Evolutionary conservation across 1,140 invertebrate species (phyloP), one percentile per base, ranked within the genome.

Genomic region (Pogonomyrmex barbatus): DNA sequence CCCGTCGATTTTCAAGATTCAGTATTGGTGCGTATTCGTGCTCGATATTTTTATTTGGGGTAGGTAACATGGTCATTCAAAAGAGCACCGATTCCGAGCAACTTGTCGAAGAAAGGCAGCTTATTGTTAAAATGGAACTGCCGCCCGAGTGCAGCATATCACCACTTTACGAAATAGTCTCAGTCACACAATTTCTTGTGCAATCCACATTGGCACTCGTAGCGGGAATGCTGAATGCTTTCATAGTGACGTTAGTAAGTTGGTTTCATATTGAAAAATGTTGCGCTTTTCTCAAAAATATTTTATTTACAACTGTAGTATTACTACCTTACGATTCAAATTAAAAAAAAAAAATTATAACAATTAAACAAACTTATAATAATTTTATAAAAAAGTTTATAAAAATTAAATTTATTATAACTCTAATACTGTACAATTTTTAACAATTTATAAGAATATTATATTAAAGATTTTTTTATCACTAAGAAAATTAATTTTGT

Each of bases 61-160:
- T 1, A 17, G 6, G 39, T 75, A 39, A 45, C 33, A 36, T 73
- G 2, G 33, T 76, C 9, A 6, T 47, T 45, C 33, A 75, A 39
- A 76, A 6, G 17, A 65, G 3, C 5, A 9, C n/a, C 17, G 8
- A 17, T 4, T 24, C 33, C 39, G 30, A 56, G 36, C 62, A 68
- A 42, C 4, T n/a, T 79, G 62, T 24, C 24, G 39, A 33, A 47
- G 50, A 75, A 39, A 62, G 39, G 17, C 50, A 36, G 17, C 4
- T 86, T 47, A 54, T 84, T 50, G 2, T 87, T 47, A 83, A 67
- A 65, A 77, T 84, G 86, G 17, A 84, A 33, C 12, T 84, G 42
- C 70, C 70, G 4, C 45, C 75, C 5, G 45, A 84, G 12, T 45
- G 39, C 10, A 47, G 4, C 30, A 14, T 1, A 24, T 75, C 85